Conservation (phyloP, 2,113 vertebrate species). For the Antigone vipio region DNA sequence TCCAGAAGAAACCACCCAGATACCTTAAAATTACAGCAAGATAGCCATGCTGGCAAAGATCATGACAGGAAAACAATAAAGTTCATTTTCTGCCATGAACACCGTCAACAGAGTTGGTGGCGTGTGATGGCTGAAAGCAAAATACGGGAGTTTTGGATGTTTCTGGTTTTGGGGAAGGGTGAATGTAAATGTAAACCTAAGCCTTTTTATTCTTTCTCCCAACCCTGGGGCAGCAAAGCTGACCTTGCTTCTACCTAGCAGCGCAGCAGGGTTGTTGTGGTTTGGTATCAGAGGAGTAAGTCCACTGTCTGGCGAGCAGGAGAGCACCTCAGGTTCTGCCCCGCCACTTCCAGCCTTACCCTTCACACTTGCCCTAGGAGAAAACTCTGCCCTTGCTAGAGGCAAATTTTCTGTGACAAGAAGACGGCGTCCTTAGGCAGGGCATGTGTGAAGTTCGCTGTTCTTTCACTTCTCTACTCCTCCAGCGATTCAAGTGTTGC, state of each 20-base stretch:
- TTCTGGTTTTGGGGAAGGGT: not conserved
- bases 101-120: not conserved
- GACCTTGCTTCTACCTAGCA: not conserved
- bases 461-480: not conserved
- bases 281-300: not conserved
- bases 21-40: not conserved
- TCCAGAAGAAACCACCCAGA: not conserved
- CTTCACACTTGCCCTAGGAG: not conserved
- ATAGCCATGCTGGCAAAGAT: not conserved
- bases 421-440: not conserved
- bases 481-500: accelerated
- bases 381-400: not conserved
- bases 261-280: not conserved
- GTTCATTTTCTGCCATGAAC: not conserved
- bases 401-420: not conserved
- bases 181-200: not conserved
- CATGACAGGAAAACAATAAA: not conserved
- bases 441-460: not conserved
- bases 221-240: not conserved
- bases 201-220: not conserved
- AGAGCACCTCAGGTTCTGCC: not conserved
- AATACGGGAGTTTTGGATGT: not conserved
- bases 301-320: not conserved
- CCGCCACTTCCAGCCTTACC: not conserved
- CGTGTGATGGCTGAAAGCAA: not conserved